Conservation (phyloP, 2,113 vertebrate genomes). For the Camarhynchus parvulus region DNA sequence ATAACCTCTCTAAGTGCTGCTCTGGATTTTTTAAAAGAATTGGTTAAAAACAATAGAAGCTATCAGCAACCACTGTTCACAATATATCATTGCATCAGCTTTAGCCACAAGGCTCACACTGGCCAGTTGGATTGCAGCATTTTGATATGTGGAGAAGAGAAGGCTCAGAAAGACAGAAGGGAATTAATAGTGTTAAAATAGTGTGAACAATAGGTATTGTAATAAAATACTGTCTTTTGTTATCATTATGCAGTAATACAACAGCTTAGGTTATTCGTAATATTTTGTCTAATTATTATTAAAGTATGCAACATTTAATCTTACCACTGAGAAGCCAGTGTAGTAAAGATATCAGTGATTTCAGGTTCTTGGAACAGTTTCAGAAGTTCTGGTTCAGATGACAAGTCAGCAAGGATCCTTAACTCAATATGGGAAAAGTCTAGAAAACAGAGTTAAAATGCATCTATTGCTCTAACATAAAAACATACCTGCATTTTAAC, state of each 20-base stretch:
- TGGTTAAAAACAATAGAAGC: not conserved
- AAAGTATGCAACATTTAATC: conserved; percentile 5
- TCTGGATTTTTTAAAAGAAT: not conserved
- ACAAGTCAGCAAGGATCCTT: conserved; percentile 91
- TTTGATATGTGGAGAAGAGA: not conserved
- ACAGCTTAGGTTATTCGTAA: not conserved
- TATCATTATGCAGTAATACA: not conserved
- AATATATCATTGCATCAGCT: not conserved
- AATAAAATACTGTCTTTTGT: not conserved
- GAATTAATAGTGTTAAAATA: not conserved
- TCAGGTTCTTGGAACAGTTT: conserved; percentile 83
- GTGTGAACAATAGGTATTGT: not conserved
- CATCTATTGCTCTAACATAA: not conserved
- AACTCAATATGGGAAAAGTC: conserved; percentile 95
- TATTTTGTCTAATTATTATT: not conserved
- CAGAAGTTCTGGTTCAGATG: conserved; percentile 89
- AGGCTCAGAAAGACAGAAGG: not conserved
- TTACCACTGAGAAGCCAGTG: conserved; percentile 89
- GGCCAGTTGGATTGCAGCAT: not conserved
- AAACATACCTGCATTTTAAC: not conserved
- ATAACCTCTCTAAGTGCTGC: not conserved
- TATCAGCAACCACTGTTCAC: not conserved
- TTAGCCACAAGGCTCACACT: not conserved
- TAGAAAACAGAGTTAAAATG: conserved; percentile 48
- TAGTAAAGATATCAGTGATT: conserved; percentile 84